A percentile compares a stretch with the other conserved stretches of the same genome.
Evolutionary conservation across 2,888 invertebrate genomes (phyloP).

Genomic region (Acrobasis repandana): DNA sequence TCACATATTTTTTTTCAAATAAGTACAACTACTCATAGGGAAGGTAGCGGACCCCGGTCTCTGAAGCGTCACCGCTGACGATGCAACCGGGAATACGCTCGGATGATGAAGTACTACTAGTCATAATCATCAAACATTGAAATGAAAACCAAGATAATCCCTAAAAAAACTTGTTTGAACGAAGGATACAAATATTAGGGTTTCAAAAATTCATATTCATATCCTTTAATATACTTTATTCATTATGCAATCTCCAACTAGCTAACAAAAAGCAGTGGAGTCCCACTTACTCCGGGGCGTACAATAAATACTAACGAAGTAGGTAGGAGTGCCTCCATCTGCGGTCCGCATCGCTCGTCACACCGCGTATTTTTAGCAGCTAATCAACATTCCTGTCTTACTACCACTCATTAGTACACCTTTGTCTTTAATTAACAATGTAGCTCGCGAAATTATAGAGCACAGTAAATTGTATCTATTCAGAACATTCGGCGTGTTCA

Average conservation of each 20-base stretch:
- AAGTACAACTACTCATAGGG: too few relatives aligned
- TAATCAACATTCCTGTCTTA: slow-evolving; percentile 65
- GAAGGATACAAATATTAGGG: neutral
- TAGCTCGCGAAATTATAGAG: slow-evolving; percentile 25
- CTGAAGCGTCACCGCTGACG: too few relatives aligned
- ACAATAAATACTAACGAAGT: slow-evolving; percentile 68
- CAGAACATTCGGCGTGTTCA: neutral
- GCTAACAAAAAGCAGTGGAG: slow-evolving; percentile 9
- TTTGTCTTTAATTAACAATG: slow-evolving; percentile 57
- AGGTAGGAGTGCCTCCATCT: slow-evolving; percentile 40
- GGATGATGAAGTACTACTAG: too few relatives aligned
- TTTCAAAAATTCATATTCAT: neutral
- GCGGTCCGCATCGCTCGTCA: slow-evolving; percentile 47
- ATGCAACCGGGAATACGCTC: too few relatives aligned
- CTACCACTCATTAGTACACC: slow-evolving; percentile 43
- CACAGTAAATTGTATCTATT: slow-evolving; percentile 4
- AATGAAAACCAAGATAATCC: too few relatives aligned
- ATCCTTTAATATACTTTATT: neutral
- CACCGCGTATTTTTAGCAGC: slow-evolving; percentile 56
- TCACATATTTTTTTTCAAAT: too few relatives aligned
- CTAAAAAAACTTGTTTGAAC: too few relatives aligned
- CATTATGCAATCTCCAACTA: neutral
- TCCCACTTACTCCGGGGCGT: slow-evolving; percentile 18
- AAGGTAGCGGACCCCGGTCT: too few relatives aligned
- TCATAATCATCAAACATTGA: too few relatives aligned